Evolutionary conservation across 2,797 vertebrate genomes (phyloP), one percentile per base, ranked within the genome.

Genomic region (Acanthornis magna): DNA sequence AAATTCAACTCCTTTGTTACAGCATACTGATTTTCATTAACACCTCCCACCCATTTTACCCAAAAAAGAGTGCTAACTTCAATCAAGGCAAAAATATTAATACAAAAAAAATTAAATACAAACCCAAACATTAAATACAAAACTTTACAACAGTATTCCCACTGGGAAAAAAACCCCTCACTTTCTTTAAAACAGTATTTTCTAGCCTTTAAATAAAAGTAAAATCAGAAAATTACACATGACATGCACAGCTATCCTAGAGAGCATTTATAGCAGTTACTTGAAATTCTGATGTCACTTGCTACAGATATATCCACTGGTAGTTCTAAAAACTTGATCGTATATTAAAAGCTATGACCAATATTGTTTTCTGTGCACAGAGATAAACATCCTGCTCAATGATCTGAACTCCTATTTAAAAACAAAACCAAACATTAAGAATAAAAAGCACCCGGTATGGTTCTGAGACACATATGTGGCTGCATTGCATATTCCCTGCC

Each of bases 401-500:
- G 90, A 94, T 73, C 53, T 54, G 85, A 96, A 87, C 87, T 94
- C 74, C 57, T 89, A 84, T 92, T 84, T 94, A 95, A 91, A 93
- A 96, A 90, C 91, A 97, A 94, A 92, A 90, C 68, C 88, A 96
- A 96, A 91, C 91, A 97, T 91, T 92, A 92, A 87, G 91, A 92
- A 93, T 92, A 96, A 96, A 96, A 96, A 96, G 83, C 92, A 95
- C 57, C 95, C 81, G 8, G 86, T 91, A 68, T 80, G 88, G 93
- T 93, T 94, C 95, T 89, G 76, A 93, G 91, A 95, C 91, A 95
- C 94, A 83, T 95, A 95, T 94, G 93, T 92, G 95, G 85, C 78
- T 95, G 92, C 95, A 94, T 54, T 93, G 94, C 97, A 97, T 94
- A 96, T 93, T 96, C 93, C 91, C 97, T 97, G 97, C 97, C 97